These are phyloP conservation scores for Agrochola litura DNA, from an alignment of 2,888 invertebrate species.

Conservation along the genomic window DNA sequence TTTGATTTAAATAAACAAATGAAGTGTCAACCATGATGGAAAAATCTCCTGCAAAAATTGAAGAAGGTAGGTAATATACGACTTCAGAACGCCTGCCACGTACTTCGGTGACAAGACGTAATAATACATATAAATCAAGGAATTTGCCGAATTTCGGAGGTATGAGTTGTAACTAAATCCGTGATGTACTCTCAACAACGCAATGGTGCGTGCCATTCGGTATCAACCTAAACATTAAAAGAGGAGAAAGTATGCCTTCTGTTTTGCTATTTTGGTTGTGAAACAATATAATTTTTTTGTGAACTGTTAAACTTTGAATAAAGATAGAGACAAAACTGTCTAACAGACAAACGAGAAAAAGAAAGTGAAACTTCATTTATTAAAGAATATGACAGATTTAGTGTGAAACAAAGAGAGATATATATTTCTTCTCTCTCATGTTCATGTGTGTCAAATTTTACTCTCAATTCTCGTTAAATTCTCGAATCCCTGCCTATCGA, in stretches of 20 bases:
- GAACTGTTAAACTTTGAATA: neutral
- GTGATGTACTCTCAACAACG: too few relatives aligned
- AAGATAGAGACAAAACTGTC: neutral
- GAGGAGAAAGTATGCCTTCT: neutral
- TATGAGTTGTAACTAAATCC: neutral
- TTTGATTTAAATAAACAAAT: constrained; percentile 14
- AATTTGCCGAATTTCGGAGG: neutral
- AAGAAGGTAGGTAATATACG: neutral
- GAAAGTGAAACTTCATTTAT: too few relatives aligned
- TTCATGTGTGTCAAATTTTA: too few relatives aligned
- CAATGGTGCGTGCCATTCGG: neutral
- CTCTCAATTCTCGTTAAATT: too few relatives aligned
- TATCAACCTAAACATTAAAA: neutral
- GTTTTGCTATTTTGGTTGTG: too few relatives aligned
- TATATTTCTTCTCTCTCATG: too few relatives aligned
- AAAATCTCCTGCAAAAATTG: neutral
- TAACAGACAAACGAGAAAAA: neutral
- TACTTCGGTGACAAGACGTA: neutral
- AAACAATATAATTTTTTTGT: neutral
- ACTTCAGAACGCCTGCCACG: constrained; percentile 17
- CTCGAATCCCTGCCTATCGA: neutral
- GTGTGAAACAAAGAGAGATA: too few relatives aligned
- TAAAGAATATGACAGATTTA: too few relatives aligned
- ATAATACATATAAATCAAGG: constrained; percentile 19
- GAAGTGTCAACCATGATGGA: neutral